Evolutionary conservation across 1,140 invertebrate genomes (phyloP).

Genomic region (Eulimnadia texana): DNA sequence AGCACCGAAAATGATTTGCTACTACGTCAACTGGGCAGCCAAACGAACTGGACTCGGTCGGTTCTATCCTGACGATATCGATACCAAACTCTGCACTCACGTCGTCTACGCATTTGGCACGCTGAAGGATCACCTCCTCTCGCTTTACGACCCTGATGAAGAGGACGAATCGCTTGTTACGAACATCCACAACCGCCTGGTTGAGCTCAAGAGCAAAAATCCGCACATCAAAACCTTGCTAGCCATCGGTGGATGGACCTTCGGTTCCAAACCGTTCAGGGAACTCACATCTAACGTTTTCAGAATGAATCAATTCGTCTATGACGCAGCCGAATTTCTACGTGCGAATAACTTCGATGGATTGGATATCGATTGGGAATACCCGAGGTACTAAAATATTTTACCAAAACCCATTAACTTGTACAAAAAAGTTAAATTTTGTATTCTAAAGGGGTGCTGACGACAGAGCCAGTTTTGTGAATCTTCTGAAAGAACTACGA

Average conservation of each 20-base stretch:
- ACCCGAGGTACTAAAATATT: slow-evolving; percentile 65
- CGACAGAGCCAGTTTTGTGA: slow-evolving; percentile 64
- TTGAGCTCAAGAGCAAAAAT: slow-evolving; percentile 73
- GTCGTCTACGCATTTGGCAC: slow-evolving; percentile 86
- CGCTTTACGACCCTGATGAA: slow-evolving; percentile 33
- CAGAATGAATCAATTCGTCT: slow-evolving; percentile 88
- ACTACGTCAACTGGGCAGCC: slow-evolving; percentile 85
- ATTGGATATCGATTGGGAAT: slow-evolving; percentile 94
- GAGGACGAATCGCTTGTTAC: slow-evolving; percentile 36
- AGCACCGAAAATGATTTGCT: slow-evolving; percentile 67
- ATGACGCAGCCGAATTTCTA: slow-evolving; percentile 82
- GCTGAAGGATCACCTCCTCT: slow-evolving; percentile 35
- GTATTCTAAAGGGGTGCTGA: slow-evolving; percentile 71
- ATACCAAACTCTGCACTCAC: slow-evolving; percentile 74
- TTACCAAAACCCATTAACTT: too few relatives aligned
- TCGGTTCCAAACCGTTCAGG: slow-evolving; percentile 82
- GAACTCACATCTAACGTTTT: slow-evolving; percentile 77
- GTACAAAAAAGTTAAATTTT: too few relatives aligned
- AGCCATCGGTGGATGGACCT: slow-evolving; percentile 91
- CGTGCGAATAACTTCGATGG: slow-evolving; percentile 86
- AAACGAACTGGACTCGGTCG: slow-evolving; percentile 71
- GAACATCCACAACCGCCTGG: slow-evolving; percentile 69
- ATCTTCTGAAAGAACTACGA: slow-evolving; percentile 64
- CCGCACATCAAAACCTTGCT: slow-evolving; percentile 75
- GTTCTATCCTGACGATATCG: slow-evolving; percentile 75